Evolutionary conservation across 2,888 invertebrate genomes (phyloP).

Genomic region (Rhagonycha fulva): DNA sequence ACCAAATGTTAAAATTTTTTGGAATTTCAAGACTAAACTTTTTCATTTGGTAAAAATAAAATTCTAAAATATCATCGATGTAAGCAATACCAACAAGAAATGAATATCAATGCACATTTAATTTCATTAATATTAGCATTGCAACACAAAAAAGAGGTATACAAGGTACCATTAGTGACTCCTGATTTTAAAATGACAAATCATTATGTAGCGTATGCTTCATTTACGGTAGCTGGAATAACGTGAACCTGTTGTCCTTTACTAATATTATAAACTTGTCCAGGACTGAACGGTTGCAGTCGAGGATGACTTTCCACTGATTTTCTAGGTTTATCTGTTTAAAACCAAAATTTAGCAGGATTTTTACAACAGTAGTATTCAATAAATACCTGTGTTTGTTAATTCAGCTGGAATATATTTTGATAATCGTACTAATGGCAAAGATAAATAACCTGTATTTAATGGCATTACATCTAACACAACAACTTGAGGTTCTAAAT

Average conservation of each 20-base stretch:
- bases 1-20: not conserved
- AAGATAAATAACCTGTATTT: conserved; percentile 85
- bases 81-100: not conserved
- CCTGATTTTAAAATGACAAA: not conserved
- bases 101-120: not conserved
- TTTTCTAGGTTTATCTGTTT: conserved; percentile 55
- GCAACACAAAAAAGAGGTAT: not conserved
- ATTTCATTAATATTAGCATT: not conserved
- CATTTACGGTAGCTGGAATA: conserved; percentile 56
- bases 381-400: conserved; percentile 13
- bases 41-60: not conserved
- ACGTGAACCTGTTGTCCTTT: conserved; percentile 92
- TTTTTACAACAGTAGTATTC: not conserved
- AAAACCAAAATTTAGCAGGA: conserved; percentile 13
- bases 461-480: conserved; percentile 91
- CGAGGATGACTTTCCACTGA: conserved; percentile 70
- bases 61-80: not conserved
- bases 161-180: not conserved
- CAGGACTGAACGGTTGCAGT: conserved; percentile 85
- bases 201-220: conserved; percentile 14
- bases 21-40: not conserved
- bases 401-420: conserved; percentile 82
- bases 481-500: conserved; percentile 68
- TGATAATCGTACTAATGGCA: conserved; percentile 85
- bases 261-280: conserved; percentile 91